A percentile compares a stretch with the other conserved stretches of the same genome.
phyloP scores from a whole-genome alignment of 2,888 invertebrate genomes.

The Hemaris fuciformis region DNA sequence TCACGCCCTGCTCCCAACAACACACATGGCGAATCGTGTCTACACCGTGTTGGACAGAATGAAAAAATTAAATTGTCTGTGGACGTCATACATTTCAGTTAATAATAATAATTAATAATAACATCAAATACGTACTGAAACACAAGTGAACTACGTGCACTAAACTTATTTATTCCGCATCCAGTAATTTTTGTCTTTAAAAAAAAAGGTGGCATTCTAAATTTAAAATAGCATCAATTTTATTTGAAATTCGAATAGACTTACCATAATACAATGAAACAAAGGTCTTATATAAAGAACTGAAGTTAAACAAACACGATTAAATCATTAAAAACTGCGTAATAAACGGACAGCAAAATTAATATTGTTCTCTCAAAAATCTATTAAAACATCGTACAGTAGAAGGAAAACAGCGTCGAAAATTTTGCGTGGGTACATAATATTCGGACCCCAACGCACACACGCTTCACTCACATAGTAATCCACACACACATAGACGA shows the following conservation, averaged over 20 bases:
- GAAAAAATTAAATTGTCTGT: background rate
- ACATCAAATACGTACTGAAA: background rate
- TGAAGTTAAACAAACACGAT: background rate
- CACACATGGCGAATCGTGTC: background rate
- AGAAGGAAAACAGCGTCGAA: conserved; percentile 61
- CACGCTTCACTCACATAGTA: conserved; percentile 52
- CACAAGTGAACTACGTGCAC: no score
- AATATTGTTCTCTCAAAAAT: conserved; percentile 19
- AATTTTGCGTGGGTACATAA: conserved; percentile 67
- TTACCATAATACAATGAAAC: background rate
- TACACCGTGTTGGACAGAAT: background rate
- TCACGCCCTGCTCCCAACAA: conserved; percentile 17
- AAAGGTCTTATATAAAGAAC: background rate
- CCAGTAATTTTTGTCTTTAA: no score
- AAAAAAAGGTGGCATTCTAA: no score
- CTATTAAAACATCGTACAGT: conserved; percentile 29
- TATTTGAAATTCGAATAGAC: background rate
- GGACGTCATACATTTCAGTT: background rate
- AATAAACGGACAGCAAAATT: background rate
- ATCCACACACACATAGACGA: conserved; percentile 51
- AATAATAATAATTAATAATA: no score
- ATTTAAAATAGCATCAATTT: background rate
- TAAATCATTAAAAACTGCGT: background rate
- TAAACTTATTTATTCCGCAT: no score
- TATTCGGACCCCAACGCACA: conserved; percentile 76